A percentile compares a stretch with the other conserved stretches of the same genome.
Conservation (phyloP, 2,113 vertebrate genomes). For the Pimephales promelas region DNA sequence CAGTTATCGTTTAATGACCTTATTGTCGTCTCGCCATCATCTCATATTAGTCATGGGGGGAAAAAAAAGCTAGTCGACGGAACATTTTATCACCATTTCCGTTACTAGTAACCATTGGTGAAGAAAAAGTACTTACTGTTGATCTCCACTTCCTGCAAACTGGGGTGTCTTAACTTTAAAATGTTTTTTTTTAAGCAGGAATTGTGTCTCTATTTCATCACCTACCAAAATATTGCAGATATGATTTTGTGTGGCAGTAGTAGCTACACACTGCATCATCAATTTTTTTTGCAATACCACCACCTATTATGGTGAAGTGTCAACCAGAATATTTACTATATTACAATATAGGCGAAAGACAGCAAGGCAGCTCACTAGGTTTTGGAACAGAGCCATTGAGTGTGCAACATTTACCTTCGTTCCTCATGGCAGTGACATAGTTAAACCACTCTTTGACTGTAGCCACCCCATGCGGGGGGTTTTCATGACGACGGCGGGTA, state of each 20-base stretch:
- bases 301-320: background rate
- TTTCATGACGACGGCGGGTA: constrained; percentile 92
- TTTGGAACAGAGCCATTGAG: background rate
- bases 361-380: background rate
- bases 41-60: too few species aligned
- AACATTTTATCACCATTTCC: too few species aligned
- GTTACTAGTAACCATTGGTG: too few species aligned
- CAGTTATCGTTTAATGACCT: too few species aligned
- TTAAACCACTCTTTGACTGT: constrained; percentile 98
- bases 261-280: too few species aligned
- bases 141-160: background rate
- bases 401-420: constrained; percentile 82
- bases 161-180: too few species aligned
- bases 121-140: too few species aligned
- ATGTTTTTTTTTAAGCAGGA: background rate
- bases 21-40: too few species aligned
- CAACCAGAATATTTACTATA: background rate
- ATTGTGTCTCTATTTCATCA: background rate
- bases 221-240: background rate
- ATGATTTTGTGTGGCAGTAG: background rate
- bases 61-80: too few species aligned
- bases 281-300: background rate
- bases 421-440: constrained; percentile 96
- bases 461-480: constrained; percentile 95
- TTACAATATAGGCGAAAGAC: background rate